phyloP scores from a whole-genome alignment of 64 coral and sea anemone species.

The Montipora capricornis region DNA sequence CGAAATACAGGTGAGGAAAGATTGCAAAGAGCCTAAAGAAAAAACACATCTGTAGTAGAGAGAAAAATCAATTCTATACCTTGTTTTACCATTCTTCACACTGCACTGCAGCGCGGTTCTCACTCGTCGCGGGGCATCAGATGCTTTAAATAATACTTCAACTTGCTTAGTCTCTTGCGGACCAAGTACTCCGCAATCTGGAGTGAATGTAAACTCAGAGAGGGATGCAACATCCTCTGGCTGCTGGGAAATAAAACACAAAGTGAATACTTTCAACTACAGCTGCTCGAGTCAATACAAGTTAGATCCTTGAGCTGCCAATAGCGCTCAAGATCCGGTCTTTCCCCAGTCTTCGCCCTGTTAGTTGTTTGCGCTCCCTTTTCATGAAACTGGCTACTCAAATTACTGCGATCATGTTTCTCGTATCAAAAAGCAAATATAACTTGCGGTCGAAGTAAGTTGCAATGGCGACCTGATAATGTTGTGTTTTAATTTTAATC shows the following conservation, averaged over 20 bases:
- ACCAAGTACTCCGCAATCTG: constrained; percentile 66
- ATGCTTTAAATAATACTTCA: constrained; percentile 63
- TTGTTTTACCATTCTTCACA: constrained; percentile 74
- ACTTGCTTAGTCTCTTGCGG: constrained; percentile 64
- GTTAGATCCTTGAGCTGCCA: not conserved
- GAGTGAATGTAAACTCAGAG: constrained; percentile 84
- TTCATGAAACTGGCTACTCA: too few relatives aligned
- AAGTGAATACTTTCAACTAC: too few relatives aligned
- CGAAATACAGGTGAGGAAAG: too few relatives aligned
- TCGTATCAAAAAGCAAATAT: too few relatives aligned
- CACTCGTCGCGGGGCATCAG: constrained; percentile 48
- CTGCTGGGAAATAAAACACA: constrained; percentile 3
- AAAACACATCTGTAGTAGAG: not conserved
- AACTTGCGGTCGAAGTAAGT: too few relatives aligned
- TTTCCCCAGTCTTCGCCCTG: too few relatives aligned
- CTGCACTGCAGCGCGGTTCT: constrained; percentile 88
- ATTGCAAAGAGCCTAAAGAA: too few relatives aligned
- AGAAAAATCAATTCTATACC: constrained; percentile 20
- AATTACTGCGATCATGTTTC: too few relatives aligned
- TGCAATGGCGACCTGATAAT: too few relatives aligned
- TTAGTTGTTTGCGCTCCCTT: too few relatives aligned
- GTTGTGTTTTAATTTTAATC: too few relatives aligned
- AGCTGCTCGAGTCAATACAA: not conserved
- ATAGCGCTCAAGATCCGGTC: too few relatives aligned
- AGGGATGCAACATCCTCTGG: not conserved